A percentile compares a stretch with the other conserved stretches of the same genome.
These are phyloP conservation scores for Pangasius djambal DNA, from an alignment of 2,797 vertebrate genomes.

Conservation along the genomic window DNA sequence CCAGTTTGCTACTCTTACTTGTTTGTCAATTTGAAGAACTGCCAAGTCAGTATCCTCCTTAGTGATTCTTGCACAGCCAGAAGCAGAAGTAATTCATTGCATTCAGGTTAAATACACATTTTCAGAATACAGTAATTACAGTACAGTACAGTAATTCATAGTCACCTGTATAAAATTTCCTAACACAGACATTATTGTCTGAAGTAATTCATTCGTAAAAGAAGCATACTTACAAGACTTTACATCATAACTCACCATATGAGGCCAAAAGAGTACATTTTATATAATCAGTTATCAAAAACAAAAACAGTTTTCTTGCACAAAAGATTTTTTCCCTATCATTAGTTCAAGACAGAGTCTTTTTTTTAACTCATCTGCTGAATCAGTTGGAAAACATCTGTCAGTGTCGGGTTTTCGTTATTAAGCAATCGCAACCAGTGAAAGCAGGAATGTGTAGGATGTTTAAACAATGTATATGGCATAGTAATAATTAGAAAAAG, in stretches of 20 bases:
- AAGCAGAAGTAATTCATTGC: neutral
- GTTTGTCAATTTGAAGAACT: neutral
- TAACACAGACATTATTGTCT: neutral
- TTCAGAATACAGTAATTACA: neutral
- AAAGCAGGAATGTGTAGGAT: neutral
- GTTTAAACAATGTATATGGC: neutral
- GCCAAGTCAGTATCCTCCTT: neutral
- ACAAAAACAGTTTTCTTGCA: neutral
- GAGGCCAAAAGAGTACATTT: neutral
- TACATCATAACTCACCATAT: neutral
- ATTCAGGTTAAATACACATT: neutral
- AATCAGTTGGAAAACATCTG: neutral
- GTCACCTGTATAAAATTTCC: no score
- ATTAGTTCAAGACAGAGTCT: neutral
- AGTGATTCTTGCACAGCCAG: no score
- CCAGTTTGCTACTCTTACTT: neutral
- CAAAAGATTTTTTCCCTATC: neutral
- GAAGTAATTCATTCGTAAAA: neutral
- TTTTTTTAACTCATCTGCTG: neutral
- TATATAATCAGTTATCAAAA: neutral
- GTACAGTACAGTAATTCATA: no score
- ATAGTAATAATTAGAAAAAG: no score
- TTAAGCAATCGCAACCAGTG: neutral
- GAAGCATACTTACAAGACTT: neutral
- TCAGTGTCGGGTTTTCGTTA: neutral